Evolutionary conservation across 2,888 invertebrate species (phyloP).

Genomic region (Drosophila rubida): DNA sequence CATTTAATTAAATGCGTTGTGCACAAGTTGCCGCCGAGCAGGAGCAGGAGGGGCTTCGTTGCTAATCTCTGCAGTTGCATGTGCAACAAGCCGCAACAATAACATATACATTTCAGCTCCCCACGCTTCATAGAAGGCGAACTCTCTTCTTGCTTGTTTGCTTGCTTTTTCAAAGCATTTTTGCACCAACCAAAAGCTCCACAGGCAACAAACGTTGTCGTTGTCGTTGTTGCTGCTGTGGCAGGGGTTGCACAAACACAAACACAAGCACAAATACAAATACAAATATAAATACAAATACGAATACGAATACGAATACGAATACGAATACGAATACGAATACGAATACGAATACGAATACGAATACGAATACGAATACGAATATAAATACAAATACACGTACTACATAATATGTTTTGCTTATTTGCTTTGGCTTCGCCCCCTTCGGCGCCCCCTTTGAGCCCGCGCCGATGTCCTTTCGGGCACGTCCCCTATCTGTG

Average conservation of each 20-base stretch:
- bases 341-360: slow-evolving; percentile 17
- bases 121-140: not conserved
- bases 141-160: not conserved
- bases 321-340: slow-evolving; percentile 22
- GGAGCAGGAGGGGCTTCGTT: not conserved
- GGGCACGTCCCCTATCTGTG: no score
- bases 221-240: slow-evolving; percentile 13
- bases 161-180: slow-evolving; percentile 30
- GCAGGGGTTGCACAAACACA: slow-evolving; percentile 38
- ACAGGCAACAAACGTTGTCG: slow-evolving; percentile 44
- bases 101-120: not conserved
- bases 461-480: not conserved
- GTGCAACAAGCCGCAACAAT: slow-evolving; percentile 40
- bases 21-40: not conserved
- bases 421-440: slow-evolving; percentile 51
- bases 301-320: slow-evolving; percentile 22
- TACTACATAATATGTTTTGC: slow-evolving; percentile 60
- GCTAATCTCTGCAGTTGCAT: slow-evolving; percentile 26
- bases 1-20: slow-evolving; percentile 41
- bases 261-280: no score
- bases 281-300: no score
- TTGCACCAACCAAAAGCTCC: slow-evolving; percentile 39
- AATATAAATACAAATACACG: slow-evolving; percentile 28
- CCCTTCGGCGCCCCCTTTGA: slow-evolving; percentile 7
- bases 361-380: slow-evolving; percentile 22